Conservation (phyloP, 2,888 invertebrate species). For the Philonicus albiceps region DNA sequence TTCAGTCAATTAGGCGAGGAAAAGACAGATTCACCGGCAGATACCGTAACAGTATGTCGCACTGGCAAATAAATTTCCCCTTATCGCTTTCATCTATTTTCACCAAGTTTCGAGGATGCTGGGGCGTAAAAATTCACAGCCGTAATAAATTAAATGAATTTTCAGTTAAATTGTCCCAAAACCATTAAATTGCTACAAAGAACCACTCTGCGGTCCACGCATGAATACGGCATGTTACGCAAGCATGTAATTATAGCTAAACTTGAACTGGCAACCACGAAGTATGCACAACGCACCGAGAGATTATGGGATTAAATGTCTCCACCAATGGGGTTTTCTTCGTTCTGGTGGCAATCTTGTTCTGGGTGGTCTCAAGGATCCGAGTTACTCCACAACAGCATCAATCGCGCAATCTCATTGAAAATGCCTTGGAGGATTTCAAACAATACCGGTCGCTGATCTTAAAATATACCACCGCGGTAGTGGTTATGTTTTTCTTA, state of each 20-base stretch:
- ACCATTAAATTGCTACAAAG: neutral
- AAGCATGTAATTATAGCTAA: conserved; percentile 27
- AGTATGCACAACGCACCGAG: conserved; percentile 1
- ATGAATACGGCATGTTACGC: conserved; percentile 12
- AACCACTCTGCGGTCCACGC: neutral
- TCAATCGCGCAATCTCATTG: neutral
- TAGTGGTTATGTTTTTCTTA: neutral
- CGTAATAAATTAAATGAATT: neutral
- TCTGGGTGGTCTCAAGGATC: conserved; percentile 22
- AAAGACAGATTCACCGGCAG: neutral
- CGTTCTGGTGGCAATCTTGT: neutral
- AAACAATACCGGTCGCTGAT: neutral
- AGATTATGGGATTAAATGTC: conserved; percentile 25
- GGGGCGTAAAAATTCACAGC: neutral
- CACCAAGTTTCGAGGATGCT: neutral
- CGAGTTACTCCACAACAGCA: neutral
- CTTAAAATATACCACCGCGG: neutral
- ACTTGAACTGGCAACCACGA: conserved; percentile 27
- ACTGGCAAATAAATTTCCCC: neutral
- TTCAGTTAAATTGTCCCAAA: neutral
- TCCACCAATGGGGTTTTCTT: neutral
- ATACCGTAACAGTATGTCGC: neutral
- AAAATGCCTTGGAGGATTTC: neutral
- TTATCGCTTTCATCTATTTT: neutral
- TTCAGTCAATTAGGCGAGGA: neutral